These are phyloP conservation scores for Eulithis testata DNA, from an alignment of 2,888 invertebrate genomes.

Conservation along the genomic window DNA sequence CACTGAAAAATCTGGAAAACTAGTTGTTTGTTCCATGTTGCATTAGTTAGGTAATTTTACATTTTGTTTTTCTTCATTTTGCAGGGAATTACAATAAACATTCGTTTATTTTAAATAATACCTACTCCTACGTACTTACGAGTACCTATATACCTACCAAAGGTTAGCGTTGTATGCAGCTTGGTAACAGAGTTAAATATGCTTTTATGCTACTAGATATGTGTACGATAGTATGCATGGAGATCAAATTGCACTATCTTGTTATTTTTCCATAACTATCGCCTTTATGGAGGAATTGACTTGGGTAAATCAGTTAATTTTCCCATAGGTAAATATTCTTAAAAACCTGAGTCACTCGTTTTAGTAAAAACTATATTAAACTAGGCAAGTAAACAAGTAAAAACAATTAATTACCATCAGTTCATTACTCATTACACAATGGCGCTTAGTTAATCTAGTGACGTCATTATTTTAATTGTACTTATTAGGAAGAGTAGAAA, in stretches of 20 bases:
- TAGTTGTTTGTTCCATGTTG: conserved; percentile 19
- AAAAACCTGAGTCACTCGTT: too few species aligned
- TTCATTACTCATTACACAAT: conserved; percentile 21
- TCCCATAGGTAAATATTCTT: too few species aligned
- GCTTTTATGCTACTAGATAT: neutral
- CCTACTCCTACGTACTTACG: too few species aligned
- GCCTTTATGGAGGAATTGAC: too few species aligned
- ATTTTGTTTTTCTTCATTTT: conserved; percentile 25
- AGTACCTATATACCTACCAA: neutral
- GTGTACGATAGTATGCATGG: too few species aligned
- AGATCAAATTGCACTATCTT: too few species aligned
- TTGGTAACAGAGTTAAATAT: conserved; percentile 7
- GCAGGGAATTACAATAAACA: conserved; percentile 12
- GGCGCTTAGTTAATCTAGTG: conserved; percentile 38
- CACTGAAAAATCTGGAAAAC: conserved; percentile 10
- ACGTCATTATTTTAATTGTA: conserved; percentile 22
- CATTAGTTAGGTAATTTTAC: conserved; percentile 20
- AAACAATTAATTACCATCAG: conserved; percentile 12
- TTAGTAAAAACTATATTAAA: too few species aligned
- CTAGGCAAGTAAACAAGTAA: neutral
- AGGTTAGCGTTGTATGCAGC: neutral
- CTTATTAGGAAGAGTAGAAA: too few species aligned
- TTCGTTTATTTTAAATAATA: conserved; percentile 8
- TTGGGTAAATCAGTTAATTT: too few species aligned
- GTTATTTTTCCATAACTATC: too few species aligned